These are phyloP conservation scores for Acanthopleura granulata DNA, from an alignment of 2,888 invertebrate genomes.

Conservation along the genomic window DNA sequence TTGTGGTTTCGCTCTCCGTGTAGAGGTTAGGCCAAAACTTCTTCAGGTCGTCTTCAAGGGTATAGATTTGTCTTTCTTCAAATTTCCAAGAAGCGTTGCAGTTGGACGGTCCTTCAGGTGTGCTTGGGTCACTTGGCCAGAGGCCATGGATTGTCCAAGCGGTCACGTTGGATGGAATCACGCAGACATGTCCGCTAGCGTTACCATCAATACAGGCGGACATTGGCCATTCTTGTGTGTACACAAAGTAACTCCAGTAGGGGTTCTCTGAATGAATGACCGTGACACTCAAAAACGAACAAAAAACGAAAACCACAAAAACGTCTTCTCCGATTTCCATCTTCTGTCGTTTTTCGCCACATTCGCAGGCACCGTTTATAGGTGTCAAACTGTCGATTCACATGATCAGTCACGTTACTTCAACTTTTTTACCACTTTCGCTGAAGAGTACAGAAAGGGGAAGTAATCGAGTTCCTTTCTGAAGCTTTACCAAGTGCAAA, in stretches of 20 bases:
- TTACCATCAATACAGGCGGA: slow-evolving; percentile 30
- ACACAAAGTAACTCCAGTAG: slow-evolving; percentile 33
- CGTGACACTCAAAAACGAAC: no score
- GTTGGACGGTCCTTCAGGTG: background rate
- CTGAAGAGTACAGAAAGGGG: no score
- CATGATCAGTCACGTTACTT: no score
- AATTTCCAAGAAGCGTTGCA: slow-evolving; percentile 8
- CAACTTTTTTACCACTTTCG: no score
- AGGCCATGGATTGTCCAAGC: slow-evolving; percentile 34
- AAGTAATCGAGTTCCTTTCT: no score
- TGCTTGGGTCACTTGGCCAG: slow-evolving; percentile 20
- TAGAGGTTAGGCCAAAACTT: slow-evolving; percentile 19
- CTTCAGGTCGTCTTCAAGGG: background rate
- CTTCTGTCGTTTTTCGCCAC: no score
- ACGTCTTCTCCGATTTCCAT: no score
- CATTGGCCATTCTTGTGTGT: slow-evolving; percentile 33
- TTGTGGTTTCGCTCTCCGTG: slow-evolving; percentile 22
- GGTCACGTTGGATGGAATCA: slow-evolving; percentile 26
- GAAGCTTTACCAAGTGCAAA: no score
- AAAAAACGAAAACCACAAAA: no score
- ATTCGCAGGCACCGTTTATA: no score
- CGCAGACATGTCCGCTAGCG: slow-evolving; percentile 28
- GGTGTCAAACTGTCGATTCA: no score
- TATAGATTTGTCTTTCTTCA: background rate
- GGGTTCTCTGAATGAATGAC: slow-evolving; percentile 10